Base-by-base conservation (phyloP, 2,888 invertebrate species). In the Agrochola macilenta region DNA sequence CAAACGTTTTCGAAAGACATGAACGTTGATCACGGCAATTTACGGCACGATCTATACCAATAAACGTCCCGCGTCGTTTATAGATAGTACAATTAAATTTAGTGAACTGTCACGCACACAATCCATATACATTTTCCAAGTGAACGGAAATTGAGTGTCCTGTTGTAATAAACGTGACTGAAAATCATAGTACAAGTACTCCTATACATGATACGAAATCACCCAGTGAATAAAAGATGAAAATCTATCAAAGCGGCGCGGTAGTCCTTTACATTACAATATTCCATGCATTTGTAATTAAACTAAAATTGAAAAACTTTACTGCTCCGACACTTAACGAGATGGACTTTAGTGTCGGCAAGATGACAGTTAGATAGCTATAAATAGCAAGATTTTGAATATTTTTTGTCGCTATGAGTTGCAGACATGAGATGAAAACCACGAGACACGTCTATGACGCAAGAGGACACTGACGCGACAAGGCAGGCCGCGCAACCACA, bases 401-500 rank as follows among this genome's bases (percentile, higher is more conserved):
- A 23, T 65, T 69, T 68, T 79, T 84, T 66, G 52, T 69, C 76
- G 30, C 66, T 66, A 64, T 64, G 23, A 76, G 65, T n/a, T 72
- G 39, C 54, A 39, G 57, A 76, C 60, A 46, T 57, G 61, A 76
- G 75, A 74, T 52, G 81, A 75, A 43, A 63, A 70, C 74, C 81
- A 85, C 74, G 68, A 78, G 76, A 69, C 78, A 66, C 0, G 23
- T 65, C 26, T 75, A 65, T 87, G 86, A 87, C 82, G 83, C 76
- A 74, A 78, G 77, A 74, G 80, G 70, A 76, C 74, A 75, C 63
- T 66, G 80, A 66, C 74, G 79, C 78, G 77, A 86, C 83, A 65
- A 81, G 74, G 72, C 69, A 80, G 74, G 74, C 71, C 71, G 79
- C 73, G 87, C 81, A 86, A 88, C 89, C 81, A 87, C 81, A 87